Percentiles rank a stretch among this genome's conserved stretches.
Conservation (phyloP, 2,888 invertebrate genomes). For the Macrophya annulata region DNA sequence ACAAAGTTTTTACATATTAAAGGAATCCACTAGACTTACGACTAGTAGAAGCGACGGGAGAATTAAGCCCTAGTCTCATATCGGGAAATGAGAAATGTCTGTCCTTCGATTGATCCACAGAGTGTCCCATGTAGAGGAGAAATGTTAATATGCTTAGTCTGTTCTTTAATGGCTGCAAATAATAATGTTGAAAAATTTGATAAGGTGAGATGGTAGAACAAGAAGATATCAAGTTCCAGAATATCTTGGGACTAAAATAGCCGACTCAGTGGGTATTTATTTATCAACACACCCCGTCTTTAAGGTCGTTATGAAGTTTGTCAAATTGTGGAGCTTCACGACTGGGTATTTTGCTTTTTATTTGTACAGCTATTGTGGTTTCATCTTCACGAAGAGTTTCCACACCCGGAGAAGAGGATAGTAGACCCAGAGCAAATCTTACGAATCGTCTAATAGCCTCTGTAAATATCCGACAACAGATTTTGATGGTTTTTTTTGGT, state of each 20-base stretch:
- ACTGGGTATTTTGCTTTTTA: conserved; percentile 73
- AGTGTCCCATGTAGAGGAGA: conserved; percentile 71
- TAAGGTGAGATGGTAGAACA: neutral
- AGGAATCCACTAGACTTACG: conserved; percentile 65
- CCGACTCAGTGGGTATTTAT: neutral
- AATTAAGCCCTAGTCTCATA: conserved; percentile 70
- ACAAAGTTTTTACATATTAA: neutral
- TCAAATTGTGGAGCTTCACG: conserved; percentile 73
- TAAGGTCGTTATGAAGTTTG: conserved; percentile 74
- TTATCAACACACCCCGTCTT: conserved; percentile 71
- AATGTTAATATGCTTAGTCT: conserved; percentile 72
- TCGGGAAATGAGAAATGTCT: conserved; percentile 72
- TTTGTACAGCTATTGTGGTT: conserved; percentile 70
- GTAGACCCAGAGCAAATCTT: conserved; percentile 68
- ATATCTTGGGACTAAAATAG: conserved; percentile 48
- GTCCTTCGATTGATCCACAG: conserved; percentile 68
- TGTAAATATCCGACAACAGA: conserved; percentile 39
- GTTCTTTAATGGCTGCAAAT: conserved; percentile 72
- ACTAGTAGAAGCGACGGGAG: conserved; percentile 73
- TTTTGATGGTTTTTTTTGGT: neutral
- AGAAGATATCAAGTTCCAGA: conserved; percentile 49
- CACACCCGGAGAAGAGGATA: conserved; percentile 74
- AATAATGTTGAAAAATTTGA: neutral
- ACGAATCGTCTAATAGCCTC: conserved; percentile 53
- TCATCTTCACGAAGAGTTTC: conserved; percentile 75